These are phyloP conservation scores for Chelonus insularis DNA, from an alignment of 1,140 invertebrate genomes.

Conservation along the genomic window DNA sequence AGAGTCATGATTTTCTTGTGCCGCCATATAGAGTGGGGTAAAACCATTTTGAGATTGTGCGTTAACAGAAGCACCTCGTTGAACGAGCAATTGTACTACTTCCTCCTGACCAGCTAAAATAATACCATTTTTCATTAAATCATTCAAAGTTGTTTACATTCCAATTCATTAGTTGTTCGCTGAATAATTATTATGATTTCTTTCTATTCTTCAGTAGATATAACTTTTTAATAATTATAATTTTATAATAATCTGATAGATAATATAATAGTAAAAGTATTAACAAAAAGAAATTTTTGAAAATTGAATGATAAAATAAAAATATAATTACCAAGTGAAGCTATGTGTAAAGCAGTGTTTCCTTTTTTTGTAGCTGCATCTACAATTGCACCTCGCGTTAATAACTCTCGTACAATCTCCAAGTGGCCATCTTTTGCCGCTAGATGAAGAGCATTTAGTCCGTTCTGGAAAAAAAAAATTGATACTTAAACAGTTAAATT, in stretches of 20 bases:
- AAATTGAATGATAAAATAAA: no score
- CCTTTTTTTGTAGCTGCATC: conserved; percentile 99
- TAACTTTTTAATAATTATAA: no score
- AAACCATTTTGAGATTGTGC: conserved; percentile 97
- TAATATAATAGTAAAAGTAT: background rate
- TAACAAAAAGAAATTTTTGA: background rate
- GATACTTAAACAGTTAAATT: no score
- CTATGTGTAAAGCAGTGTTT: conserved; percentile 99
- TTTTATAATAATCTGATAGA: no score
- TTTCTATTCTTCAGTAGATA: no score
- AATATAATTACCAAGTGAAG: conserved; percentile 77
- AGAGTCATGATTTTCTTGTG: conserved; percentile 96
- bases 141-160: background rate
- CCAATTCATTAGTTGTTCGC: no score
- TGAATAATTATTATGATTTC: no score
- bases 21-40: conserved; percentile 98
- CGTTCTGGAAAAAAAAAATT: conserved; percentile 91
- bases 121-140: conserved; percentile 2
- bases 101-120: conserved; percentile 88
- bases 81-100: conserved; percentile 87
- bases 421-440: conserved; percentile 98
- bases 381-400: conserved; percentile 88
- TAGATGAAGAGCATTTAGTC: conserved; percentile 95
- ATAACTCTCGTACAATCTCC: conserved; percentile 88
- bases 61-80: conserved; percentile 91